Percentiles rank a stretch among this genome's conserved stretches.
Conservation (phyloP, 2,797 vertebrate genomes). For the Cyclopterus lumpus region DNA sequence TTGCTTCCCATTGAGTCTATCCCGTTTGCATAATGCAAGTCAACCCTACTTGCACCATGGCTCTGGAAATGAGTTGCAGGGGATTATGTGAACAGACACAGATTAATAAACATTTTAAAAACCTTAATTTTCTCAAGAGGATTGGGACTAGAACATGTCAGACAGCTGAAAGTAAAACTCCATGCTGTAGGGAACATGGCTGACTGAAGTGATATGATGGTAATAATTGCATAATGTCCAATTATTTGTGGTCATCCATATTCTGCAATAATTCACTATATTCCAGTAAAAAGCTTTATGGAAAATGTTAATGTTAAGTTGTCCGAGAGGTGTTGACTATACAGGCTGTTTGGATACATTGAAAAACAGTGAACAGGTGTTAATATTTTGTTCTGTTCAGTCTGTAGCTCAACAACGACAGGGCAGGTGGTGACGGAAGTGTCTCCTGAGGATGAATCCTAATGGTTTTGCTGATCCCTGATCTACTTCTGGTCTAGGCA, state of each 20-base stretch:
- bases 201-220: neutral
- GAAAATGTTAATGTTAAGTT: neutral
- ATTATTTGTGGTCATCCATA: neutral
- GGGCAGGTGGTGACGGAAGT: too few relatives aligned
- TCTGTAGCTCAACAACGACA: neutral
- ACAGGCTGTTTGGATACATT: neutral
- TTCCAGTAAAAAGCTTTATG: neutral
- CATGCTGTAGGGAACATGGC: neutral
- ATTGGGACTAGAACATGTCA: neutral
- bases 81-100: neutral
- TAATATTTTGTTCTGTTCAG: neutral
- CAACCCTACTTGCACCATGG: neutral
- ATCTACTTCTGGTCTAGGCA: too few relatives aligned
- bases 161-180: neutral
- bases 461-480: too few relatives aligned
- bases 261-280: neutral
- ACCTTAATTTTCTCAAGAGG: neutral
- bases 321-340: too few relatives aligned
- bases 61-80: conserved; percentile 6
- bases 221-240: neutral
- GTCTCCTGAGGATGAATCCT: too few relatives aligned
- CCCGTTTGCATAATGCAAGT: neutral
- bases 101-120: conserved; percentile 12
- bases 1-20: neutral
- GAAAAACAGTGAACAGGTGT: neutral